phyloP scores from a whole-genome alignment of 2,888 invertebrate species.

The Nomada fucata region DNA sequence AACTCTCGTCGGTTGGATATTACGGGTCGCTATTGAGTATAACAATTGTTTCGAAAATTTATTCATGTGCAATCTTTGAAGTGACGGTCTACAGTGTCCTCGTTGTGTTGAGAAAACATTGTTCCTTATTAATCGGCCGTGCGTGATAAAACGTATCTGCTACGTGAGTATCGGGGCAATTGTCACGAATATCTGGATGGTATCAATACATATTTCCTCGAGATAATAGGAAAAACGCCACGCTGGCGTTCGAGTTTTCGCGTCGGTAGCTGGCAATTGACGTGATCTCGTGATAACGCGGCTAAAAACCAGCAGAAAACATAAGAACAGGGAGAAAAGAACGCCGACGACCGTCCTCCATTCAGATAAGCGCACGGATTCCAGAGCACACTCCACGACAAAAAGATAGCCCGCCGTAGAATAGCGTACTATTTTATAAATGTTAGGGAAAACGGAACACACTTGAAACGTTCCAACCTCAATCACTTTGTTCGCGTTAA shows the following conservation, averaged over 20 bases:
- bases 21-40: too few relatives aligned
- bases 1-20: too few relatives aligned
- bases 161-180: slow-evolving; percentile 9
- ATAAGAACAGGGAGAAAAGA: background rate
- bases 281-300: slow-evolving; percentile 15
- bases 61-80: background rate
- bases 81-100: background rate
- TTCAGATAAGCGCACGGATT: slow-evolving; percentile 28
- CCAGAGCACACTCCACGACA: background rate
- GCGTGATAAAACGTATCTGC: slow-evolving; percentile 18
- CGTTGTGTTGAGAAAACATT: background rate
- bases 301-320: background rate
- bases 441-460: too few relatives aligned
- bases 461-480: too few relatives aligned
- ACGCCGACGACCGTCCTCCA: background rate
- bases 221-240: slow-evolving; percentile 38
- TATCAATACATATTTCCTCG: slow-evolving; percentile 35
- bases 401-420: too few relatives aligned
- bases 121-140: slow-evolving; percentile 1
- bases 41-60: too few relatives aligned
- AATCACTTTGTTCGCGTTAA: too few relatives aligned
- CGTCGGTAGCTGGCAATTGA: background rate
- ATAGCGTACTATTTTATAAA: too few relatives aligned
- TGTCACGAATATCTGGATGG: slow-evolving; percentile 20
- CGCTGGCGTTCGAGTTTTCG: slow-evolving; percentile 7